A percentile compares a stretch with the other conserved stretches of the same genome.
Conservation (phyloP, 2,797 vertebrate species). For the Rhinogobio ventralis region DNA sequence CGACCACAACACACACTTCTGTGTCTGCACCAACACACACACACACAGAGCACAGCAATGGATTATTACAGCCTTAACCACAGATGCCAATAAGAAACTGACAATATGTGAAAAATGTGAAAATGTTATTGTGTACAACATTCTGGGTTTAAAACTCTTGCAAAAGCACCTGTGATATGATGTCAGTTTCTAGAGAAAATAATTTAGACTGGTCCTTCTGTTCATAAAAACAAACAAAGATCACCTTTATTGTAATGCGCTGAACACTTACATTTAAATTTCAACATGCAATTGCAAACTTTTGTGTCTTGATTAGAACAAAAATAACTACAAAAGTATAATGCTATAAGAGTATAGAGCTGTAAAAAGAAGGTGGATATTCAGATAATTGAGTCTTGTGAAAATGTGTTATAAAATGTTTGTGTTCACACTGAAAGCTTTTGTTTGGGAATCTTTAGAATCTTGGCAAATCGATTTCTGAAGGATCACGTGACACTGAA, state of each 20-base stretch:
- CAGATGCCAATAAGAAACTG: background rate
- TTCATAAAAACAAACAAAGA: background rate
- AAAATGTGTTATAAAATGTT: too few relatives aligned
- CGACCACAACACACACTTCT: slow-evolving; percentile 49
- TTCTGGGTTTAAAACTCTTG: background rate
- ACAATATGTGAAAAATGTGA: background rate
- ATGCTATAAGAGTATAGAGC: too few relatives aligned
- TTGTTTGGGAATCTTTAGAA: too few relatives aligned
- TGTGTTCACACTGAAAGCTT: too few relatives aligned
- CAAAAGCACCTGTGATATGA: background rate
- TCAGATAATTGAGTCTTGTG: too few relatives aligned
- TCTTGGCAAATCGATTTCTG: background rate
- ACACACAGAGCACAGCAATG: background rate
- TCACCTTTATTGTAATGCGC: background rate
- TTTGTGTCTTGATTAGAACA: too few relatives aligned
- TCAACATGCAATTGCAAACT: too few relatives aligned
- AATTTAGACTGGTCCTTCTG: slow-evolving; percentile 19
- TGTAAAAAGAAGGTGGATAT: too few relatives aligned
- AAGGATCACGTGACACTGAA: background rate
- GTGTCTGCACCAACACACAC: background rate
- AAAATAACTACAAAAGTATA: too few relatives aligned
- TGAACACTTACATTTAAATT: background rate
- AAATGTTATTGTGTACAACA: background rate
- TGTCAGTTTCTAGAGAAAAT: background rate
- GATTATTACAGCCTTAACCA: slow-evolving; percentile 13